Conservation (phyloP, 2,888 invertebrate species). For the Malthinus flaveolus region DNA sequence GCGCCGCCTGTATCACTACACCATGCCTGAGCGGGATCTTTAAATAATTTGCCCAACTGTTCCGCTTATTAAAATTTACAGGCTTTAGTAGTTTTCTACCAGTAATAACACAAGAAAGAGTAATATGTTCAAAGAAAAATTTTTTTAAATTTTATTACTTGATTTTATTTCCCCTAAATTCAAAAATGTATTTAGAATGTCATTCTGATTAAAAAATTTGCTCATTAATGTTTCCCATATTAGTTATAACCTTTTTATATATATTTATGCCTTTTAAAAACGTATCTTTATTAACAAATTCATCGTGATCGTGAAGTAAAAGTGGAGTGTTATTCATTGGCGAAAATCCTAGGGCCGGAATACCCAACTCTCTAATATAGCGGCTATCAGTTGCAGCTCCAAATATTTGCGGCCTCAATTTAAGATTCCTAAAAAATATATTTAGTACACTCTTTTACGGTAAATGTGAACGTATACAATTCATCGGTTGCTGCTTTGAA, state of each 20-base stretch:
- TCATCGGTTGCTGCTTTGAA: slow-evolving; percentile 58
- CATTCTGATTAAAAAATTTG: too few species aligned
- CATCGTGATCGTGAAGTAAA: slow-evolving; percentile 89
- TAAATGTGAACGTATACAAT: slow-evolving; percentile 41
- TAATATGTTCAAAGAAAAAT: too few species aligned
- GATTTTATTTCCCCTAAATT: too few species aligned
- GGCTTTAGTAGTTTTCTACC: too few species aligned
- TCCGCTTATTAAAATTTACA: too few species aligned
- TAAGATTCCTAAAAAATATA: slow-evolving; percentile 63
- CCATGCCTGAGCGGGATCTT: too few species aligned
- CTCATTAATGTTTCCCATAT: too few species aligned
- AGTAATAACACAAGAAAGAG: too few species aligned
- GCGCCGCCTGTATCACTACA: too few species aligned
- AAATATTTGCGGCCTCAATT: slow-evolving; percentile 74
- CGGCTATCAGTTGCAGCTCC: slow-evolving; percentile 91
- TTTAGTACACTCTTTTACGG: neutral
- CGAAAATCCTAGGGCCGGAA: slow-evolving; percentile 88
- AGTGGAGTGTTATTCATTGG: slow-evolving; percentile 86
- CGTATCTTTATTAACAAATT: slow-evolving; percentile 76
- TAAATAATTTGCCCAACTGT: too few species aligned
- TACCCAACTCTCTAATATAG: slow-evolving; percentile 74
- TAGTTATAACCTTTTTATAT: slow-evolving; percentile 67
- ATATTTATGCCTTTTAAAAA: slow-evolving; percentile 83
- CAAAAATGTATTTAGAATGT: too few species aligned
- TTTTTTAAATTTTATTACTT: too few species aligned